Percentiles rank a stretch among this genome's conserved stretches.
phyloP scores from a whole-genome alignment of 2,888 invertebrate species.

The Hydroisotoma schaefferi region DNA sequence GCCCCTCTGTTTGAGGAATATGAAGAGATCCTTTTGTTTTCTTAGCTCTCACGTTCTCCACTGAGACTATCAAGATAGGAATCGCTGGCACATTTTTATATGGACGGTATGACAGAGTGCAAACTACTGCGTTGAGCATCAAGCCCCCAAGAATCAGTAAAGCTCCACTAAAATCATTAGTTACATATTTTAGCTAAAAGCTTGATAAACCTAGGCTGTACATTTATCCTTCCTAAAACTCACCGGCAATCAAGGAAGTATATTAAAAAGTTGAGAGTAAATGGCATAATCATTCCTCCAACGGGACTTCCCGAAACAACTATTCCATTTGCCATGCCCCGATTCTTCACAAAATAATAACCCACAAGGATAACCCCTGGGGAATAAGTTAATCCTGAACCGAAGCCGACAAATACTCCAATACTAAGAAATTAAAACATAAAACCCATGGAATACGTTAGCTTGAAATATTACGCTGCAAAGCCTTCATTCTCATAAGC shows the following conservation, averaged over 20 bases:
- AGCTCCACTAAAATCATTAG: conserved; percentile 26
- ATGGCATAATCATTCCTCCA: conserved; percentile 39
- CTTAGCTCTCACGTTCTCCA: neutral
- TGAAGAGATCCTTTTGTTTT: neutral
- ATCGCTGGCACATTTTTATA: neutral
- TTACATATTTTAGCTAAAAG: conserved; percentile 10
- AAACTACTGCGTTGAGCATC: conserved; percentile 25
- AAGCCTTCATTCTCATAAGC: neutral
- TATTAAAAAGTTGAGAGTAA: conserved; percentile 10
- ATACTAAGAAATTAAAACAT: conserved; percentile 4
- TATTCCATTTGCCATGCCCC: conserved; percentile 30
- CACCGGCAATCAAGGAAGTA: conserved; percentile 4
- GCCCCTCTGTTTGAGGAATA: neutral
- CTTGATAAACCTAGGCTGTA: too few relatives aligned
- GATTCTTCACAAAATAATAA: conserved; percentile 23
- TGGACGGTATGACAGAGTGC: conserved; percentile 18
- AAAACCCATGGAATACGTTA: conserved; percentile 1
- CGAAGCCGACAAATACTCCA: conserved; percentile 27
- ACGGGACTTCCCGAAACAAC: conserved; percentile 32
- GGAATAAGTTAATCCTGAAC: conserved; percentile 28
- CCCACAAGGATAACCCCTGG: conserved; percentile 32
- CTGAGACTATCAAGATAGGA: too few relatives aligned
- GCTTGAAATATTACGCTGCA: neutral
- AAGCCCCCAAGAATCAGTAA: conserved; percentile 28
- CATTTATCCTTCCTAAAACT: too few relatives aligned